Conservation (phyloP, 2,888 invertebrate genomes). For the Epiblema foenella region DNA sequence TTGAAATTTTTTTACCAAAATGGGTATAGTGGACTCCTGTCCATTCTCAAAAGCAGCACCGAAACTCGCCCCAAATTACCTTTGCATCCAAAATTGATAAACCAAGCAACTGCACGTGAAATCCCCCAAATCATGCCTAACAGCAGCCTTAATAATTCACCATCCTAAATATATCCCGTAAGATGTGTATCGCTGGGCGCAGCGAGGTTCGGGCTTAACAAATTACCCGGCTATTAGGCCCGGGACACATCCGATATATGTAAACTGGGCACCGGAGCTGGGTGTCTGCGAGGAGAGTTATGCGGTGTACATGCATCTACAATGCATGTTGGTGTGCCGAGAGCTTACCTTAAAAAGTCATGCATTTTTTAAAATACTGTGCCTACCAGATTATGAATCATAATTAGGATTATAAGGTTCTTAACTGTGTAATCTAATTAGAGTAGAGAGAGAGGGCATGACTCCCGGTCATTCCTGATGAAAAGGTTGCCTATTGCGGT, state of each 20-base stretch:
- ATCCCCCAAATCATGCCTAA: conserved; percentile 15
- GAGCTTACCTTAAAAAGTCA: too few species aligned
- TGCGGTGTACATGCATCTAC: conserved; percentile 3
- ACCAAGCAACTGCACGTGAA: conserved; percentile 7
- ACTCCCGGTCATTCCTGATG: too few species aligned
- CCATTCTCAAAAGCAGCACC: background rate
- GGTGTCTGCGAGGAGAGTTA: conserved; percentile 30
- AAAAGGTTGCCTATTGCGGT: too few species aligned
- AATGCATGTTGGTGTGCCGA: too few species aligned
- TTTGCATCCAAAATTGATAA: conserved; percentile 16
- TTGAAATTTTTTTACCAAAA: too few species aligned
- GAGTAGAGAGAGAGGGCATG: too few species aligned
- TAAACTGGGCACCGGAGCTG: conserved; percentile 43
- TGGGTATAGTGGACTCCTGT: background rate
- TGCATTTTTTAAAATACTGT: too few species aligned
- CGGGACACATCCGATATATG: conserved; percentile 47
- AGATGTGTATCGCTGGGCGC: conserved; percentile 35
- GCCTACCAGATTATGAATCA: too few species aligned
- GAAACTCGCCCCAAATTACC: background rate
- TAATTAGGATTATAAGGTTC: too few species aligned
- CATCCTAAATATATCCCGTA: conserved; percentile 37
- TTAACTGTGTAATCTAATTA: too few species aligned
- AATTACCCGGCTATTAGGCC: conserved; percentile 52
- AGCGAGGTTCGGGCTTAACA: conserved; percentile 47
- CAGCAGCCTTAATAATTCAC: conserved; percentile 35